A percentile compares a stretch with the other conserved stretches of the same genome.
These are phyloP conservation scores for Homalodisca vitripennis DNA, from an alignment of 1,140 invertebrate species.

Conservation along the genomic window DNA sequence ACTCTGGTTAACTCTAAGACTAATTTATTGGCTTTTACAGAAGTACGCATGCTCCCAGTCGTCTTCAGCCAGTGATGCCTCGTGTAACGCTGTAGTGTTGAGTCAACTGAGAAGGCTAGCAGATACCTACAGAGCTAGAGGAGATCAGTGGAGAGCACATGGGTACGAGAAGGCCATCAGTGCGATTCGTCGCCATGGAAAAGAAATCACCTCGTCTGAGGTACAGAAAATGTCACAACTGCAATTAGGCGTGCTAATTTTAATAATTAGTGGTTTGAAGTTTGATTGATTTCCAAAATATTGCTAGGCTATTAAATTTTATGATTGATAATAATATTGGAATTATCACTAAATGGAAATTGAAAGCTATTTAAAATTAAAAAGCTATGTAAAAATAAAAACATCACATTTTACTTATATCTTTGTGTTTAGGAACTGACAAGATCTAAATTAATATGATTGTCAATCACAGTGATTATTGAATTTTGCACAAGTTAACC, in stretches of 20 bases:
- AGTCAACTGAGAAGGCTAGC: conserved; percentile 50
- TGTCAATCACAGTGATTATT: too few relatives aligned
- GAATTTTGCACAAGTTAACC: too few relatives aligned
- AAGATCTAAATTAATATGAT: too few relatives aligned
- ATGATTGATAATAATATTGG: too few relatives aligned
- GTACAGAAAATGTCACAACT: conserved; percentile 42
- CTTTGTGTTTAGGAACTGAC: too few relatives aligned
- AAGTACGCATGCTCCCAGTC: conserved; percentile 36
- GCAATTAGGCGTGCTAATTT: background rate
- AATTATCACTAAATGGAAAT: too few relatives aligned
- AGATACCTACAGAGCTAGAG: conserved; percentile 51
- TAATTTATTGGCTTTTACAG: conserved; percentile 20
- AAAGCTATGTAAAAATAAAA: too few relatives aligned
- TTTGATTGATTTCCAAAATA: too few relatives aligned
- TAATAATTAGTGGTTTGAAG: background rate
- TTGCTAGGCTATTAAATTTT: too few relatives aligned
- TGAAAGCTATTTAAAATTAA: too few relatives aligned
- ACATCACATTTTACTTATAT: too few relatives aligned
- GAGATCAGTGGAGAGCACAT: conserved; percentile 54
- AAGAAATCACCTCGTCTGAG: conserved; percentile 48
- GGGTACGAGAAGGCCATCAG: conserved; percentile 55
- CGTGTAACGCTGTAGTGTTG: conserved; percentile 37
- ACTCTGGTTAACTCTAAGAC: background rate
- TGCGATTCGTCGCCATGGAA: conserved; percentile 48
- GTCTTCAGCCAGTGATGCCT: background rate